phyloP scores from a whole-genome alignment of 2,113 vertebrate species.

The Phycodurus eques region DNA sequence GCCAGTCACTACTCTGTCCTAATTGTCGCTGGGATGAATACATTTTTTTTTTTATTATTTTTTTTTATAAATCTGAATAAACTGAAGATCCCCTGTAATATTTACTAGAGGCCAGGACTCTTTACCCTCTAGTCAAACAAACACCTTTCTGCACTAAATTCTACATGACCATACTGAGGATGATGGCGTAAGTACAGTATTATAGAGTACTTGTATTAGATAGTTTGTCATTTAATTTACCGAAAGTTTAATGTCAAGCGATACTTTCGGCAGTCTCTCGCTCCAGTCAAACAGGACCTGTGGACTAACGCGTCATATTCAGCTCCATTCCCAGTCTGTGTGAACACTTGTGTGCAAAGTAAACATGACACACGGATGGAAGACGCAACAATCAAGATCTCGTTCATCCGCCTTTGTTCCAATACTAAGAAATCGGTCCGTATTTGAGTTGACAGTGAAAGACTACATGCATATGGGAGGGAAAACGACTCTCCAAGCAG shows the following conservation, averaged over 20 bases:
- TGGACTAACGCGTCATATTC: background rate
- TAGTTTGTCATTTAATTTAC: background rate
- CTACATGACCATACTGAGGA: too few species aligned
- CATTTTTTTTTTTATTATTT: too few species aligned
- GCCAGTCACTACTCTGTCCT: too few species aligned
- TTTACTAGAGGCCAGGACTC: too few species aligned
- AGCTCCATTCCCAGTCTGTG: background rate
- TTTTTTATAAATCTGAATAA: too few species aligned
- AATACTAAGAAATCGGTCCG: background rate
- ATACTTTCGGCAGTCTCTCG: background rate
- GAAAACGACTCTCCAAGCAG: background rate
- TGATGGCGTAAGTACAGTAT: too few species aligned
- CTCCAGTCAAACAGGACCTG: constrained; percentile 17
- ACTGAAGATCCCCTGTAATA: too few species aligned
- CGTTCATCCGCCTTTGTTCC: background rate
- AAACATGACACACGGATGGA: constrained; percentile 46
- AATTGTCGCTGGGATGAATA: too few species aligned
- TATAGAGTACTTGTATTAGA: background rate
- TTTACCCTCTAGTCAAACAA: too few species aligned
- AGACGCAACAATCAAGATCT: constrained; percentile 16
- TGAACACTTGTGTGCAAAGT: constrained; percentile 23
- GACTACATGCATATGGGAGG: background rate
- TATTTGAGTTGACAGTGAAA: background rate
- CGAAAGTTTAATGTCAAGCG: too few species aligned
- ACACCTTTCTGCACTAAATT: background rate